Evolutionary conservation across 2,113 vertebrate genomes (phyloP).

Genomic region (Nesospiza acunhae): DNA sequence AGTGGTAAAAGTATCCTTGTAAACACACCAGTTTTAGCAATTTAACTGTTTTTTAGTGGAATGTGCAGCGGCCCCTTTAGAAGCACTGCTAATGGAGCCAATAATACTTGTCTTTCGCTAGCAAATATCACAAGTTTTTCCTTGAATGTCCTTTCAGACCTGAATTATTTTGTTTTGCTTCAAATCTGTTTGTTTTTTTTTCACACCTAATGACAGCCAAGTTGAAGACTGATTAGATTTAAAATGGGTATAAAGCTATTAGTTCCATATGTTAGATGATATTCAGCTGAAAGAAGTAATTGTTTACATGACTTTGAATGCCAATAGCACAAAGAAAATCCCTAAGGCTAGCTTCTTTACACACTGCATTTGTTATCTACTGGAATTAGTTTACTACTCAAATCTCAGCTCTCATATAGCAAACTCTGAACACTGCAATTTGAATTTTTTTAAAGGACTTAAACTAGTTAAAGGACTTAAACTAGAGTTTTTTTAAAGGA

Average conservation of each 20-base stretch:
- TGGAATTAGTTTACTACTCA: neutral
- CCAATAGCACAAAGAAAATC: constrained; percentile 25
- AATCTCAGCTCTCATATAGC: neutral
- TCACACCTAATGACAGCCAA: neutral
- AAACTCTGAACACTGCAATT: neutral
- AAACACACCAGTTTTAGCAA: neutral
- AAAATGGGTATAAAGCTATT: constrained; percentile 14
- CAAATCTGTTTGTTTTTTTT: neutral
- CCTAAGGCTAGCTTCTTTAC: neutral
- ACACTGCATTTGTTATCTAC: neutral
- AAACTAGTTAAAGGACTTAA: neutral
- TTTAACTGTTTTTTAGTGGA: neutral
- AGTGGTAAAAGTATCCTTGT: neutral
- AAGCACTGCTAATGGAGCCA: neutral
- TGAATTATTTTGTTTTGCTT: constrained; percentile 30
- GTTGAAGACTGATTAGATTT: constrained; percentile 20
- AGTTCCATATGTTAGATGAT: constrained; percentile 18
- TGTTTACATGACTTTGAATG: constrained; percentile 56
- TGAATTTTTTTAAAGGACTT: neutral
- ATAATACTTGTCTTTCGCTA: neutral
- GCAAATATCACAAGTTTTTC: neutral
- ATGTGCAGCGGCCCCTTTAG: neutral
- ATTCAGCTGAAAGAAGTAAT: constrained; percentile 27
- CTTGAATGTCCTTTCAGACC: constrained; percentile 1
- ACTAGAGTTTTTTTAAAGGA: neutral